These are phyloP conservation scores for Drosophila bunnanda DNA, from an alignment of 2,888 invertebrate species.

Conservation along the genomic window DNA sequence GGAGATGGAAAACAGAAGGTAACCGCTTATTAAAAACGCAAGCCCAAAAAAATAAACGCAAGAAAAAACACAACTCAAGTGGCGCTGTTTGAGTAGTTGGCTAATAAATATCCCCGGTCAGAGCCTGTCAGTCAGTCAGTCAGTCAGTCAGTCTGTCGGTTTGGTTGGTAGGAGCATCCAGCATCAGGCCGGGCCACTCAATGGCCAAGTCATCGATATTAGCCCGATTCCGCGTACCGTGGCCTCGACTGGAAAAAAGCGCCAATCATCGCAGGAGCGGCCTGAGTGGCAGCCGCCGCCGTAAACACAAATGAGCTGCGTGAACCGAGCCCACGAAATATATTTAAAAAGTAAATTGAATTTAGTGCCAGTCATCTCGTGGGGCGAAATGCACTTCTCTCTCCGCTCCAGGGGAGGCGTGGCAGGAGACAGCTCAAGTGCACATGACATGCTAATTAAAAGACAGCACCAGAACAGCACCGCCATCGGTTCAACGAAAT, in stretches of 20 bases:
- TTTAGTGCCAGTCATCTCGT: constrained; percentile 69
- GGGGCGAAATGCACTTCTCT: constrained; percentile 74
- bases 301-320: constrained; percentile 55
- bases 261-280: constrained; percentile 79
- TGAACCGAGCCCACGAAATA: constrained; percentile 54
- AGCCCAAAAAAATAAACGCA: constrained; percentile 33
- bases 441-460: constrained; percentile 84
- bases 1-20: constrained; percentile 54
- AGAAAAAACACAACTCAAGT: constrained; percentile 61
- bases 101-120: constrained; percentile 71
- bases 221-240: constrained; percentile 77
- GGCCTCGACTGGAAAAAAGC: constrained; percentile 57
- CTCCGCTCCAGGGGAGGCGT: constrained; percentile 44
- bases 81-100: constrained; percentile 62
- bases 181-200: constrained; percentile 64
- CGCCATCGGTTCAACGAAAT: constrained; percentile 47
- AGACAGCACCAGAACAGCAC: constrained; percentile 73
- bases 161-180: constrained; percentile 20
- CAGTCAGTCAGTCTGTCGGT: constrained; percentile 14
- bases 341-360: constrained; percentile 78
- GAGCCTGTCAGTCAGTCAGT: constrained; percentile 31
- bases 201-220: constrained; percentile 79
- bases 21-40: constrained; percentile 78
- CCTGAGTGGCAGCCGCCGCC: constrained; percentile 71
- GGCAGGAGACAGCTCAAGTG: constrained; percentile 61